Evolutionary conservation across 92 coral and sea anemone species (phyloP).

Genomic region (Pocillopora grandis): DNA sequence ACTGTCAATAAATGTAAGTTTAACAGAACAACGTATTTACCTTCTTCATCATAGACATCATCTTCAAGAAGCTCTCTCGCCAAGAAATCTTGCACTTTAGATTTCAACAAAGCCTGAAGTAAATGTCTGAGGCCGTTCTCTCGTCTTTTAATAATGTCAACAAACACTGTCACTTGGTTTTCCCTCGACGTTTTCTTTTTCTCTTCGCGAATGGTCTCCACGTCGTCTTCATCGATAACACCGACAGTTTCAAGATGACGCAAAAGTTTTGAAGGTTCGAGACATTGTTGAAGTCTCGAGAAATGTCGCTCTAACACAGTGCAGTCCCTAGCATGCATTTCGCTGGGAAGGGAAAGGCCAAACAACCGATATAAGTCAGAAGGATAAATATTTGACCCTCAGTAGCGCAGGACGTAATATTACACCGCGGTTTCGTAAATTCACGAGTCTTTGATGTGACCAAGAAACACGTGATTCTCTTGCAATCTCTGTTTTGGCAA

Average conservation of each 20-base stretch:
- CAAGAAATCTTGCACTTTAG: conserved; percentile 53
- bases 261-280: conserved; percentile 53
- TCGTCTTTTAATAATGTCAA: conserved; percentile 49
- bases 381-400: not conserved
- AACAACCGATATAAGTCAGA: not conserved
- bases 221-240: conserved; percentile 49
- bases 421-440: not conserved
- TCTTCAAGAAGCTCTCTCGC: conserved; percentile 68
- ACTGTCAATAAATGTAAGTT: no score
- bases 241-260: conserved; percentile 48
- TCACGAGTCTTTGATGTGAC: conserved; percentile 23
- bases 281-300: conserved; percentile 46
- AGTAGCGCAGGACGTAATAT: not conserved
- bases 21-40: conserved; percentile 10
- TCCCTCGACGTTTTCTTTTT: conserved; percentile 25
- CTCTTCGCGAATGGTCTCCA: conserved; percentile 38
- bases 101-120: conserved; percentile 50
- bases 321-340: conserved; percentile 58
- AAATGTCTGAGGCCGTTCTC: conserved; percentile 53
- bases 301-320: conserved; percentile 53
- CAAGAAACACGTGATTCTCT: not conserved
- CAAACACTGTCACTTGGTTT: conserved; percentile 43
- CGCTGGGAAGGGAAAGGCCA: not conserved
- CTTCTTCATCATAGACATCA: conserved; percentile 50
- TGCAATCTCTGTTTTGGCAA: no score